These are phyloP conservation scores for Rhodophaea formosa DNA, from an alignment of 2,888 invertebrate species.

Conservation along the genomic window DNA sequence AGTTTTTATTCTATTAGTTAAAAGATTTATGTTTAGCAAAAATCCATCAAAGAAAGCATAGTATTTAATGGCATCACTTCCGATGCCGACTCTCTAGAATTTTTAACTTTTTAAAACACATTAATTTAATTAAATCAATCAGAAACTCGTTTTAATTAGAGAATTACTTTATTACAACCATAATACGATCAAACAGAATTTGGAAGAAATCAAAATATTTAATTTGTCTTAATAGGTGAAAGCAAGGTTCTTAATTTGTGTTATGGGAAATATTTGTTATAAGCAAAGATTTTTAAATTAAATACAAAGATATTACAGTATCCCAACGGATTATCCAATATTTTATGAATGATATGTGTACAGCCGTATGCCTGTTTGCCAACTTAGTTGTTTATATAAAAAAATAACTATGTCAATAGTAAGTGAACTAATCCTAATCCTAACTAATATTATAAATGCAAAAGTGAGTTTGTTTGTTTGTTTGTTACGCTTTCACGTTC, in stretches of 20 bases:
- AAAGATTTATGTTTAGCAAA: not conserved
- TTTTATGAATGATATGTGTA: no score
- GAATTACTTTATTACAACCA: not conserved
- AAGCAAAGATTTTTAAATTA: no score
- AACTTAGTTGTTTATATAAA: no score
- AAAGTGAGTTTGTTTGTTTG: no score
- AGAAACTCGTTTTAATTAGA: conserved; percentile 1
- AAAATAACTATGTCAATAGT: no score
- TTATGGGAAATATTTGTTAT: not conserved
- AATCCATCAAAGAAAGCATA: not conserved
- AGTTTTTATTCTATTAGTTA: not conserved
- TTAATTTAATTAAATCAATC: not conserved
- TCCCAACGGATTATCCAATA: no score
- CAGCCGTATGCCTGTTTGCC: no score
- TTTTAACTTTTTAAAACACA: not conserved
- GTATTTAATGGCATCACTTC: not conserved
- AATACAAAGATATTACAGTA: no score
- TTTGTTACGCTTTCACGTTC: no score
- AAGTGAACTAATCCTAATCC: no score
- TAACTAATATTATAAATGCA: no score
- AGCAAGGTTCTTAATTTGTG: not conserved
- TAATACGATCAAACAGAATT: not conserved
- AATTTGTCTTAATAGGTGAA: not conserved
- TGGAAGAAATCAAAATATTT: not conserved
- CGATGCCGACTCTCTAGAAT: not conserved